Evolutionary conservation across 2,888 invertebrate species (phyloP).

Genomic region (Polymixis lichenea): DNA sequence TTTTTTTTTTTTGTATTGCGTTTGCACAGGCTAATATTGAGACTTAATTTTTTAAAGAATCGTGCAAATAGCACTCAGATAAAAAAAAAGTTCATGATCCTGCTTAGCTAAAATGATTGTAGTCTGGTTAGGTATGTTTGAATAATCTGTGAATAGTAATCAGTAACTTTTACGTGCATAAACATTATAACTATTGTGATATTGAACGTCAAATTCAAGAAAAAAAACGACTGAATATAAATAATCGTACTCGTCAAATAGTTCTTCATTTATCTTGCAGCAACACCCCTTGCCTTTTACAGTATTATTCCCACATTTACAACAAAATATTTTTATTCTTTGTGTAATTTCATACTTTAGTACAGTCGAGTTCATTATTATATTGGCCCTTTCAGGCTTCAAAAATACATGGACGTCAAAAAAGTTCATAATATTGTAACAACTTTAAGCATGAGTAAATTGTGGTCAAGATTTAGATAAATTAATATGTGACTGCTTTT

Average conservation of each 20-base stretch:
- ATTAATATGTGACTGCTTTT: too few species aligned
- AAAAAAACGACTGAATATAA: background rate
- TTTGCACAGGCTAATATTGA: slow-evolving; percentile 2
- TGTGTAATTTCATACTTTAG: background rate
- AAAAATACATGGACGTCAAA: too few species aligned
- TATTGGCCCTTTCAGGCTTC: too few species aligned
- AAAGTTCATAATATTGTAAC: too few species aligned
- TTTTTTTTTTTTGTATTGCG: too few species aligned
- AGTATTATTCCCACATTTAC: background rate
- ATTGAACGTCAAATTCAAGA: background rate
- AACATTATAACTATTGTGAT: background rate
- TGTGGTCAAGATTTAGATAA: too few species aligned
- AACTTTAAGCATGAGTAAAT: too few species aligned
- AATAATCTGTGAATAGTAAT: slow-evolving; percentile 5
- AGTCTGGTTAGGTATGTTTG: background rate
- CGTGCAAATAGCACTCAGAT: background rate
- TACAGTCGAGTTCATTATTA: too few species aligned
- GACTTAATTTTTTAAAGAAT: slow-evolving; percentile 17
- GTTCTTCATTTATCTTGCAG: background rate
- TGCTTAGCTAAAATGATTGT: background rate
- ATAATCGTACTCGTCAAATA: slow-evolving; percentile 7
- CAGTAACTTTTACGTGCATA: background rate
- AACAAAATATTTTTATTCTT: background rate
- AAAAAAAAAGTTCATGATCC: background rate
- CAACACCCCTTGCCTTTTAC: background rate